A percentile compares a stretch with the other conserved stretches of the same genome.
phyloP scores from a whole-genome alignment of 2,797 vertebrate genomes.

The Peromyscus melanophrys region DNA sequence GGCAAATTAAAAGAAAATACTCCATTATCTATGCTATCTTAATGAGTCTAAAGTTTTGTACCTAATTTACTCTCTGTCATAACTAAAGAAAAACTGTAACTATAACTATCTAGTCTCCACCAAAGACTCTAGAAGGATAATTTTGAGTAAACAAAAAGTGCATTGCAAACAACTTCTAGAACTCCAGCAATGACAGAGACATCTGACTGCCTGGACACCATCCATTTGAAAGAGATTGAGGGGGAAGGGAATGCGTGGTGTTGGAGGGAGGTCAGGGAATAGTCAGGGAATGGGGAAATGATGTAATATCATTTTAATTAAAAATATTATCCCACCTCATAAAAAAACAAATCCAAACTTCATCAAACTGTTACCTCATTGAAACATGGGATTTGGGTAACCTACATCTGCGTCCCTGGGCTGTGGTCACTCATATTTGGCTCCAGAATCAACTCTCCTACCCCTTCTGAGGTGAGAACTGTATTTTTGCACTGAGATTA shows the following conservation, averaged over 20 bases:
- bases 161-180: too few relatives aligned
- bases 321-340: background rate
- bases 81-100: too few relatives aligned
- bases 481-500: background rate
- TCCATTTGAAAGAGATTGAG: background rate
- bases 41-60: too few relatives aligned
- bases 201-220: too few relatives aligned
- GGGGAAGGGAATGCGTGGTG: background rate
- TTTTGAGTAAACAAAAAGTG: too few relatives aligned
- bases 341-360: background rate
- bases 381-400: background rate
- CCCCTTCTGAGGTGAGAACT: background rate
- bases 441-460: background rate
- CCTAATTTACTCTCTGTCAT: too few relatives aligned
- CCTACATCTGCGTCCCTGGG: background rate
- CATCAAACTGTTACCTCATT: background rate
- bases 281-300: background rate
- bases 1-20: too few relatives aligned
- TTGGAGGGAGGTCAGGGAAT: background rate
- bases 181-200: too few relatives aligned
- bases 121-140: too few relatives aligned
- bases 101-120: too few relatives aligned
- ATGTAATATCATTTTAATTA: background rate
- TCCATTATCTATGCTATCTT: too few relatives aligned
- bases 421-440: background rate